Percentiles rank a stretch among this genome's conserved stretches.
These are phyloP conservation scores for Tupaia tana DNA, from an alignment of 2,113 vertebrate species.

Conservation along the genomic window DNA sequence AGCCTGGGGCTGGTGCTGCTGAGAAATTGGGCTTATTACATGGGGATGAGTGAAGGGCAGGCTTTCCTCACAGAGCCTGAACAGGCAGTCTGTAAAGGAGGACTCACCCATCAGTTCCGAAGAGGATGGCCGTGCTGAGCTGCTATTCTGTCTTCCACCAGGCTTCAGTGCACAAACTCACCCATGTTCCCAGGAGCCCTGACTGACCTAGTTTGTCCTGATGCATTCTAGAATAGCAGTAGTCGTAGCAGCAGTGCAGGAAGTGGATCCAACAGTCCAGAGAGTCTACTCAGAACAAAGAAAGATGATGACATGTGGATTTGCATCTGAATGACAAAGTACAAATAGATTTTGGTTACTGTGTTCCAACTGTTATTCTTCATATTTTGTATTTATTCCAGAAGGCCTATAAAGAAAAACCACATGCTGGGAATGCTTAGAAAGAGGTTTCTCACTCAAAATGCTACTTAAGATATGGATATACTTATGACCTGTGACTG, in stretches of 20 bases:
- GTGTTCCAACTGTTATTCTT: background rate
- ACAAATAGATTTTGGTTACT: background rate
- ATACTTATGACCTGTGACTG: background rate
- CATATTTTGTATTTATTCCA: background rate
- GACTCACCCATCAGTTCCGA: background rate
- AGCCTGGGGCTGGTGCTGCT: background rate
- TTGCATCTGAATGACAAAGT: background rate
- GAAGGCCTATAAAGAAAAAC: background rate
- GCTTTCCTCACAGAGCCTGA: background rate
- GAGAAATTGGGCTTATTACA: background rate
- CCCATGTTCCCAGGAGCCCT: background rate
- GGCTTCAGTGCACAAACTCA: background rate
- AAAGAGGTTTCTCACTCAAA: background rate
- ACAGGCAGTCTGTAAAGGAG: background rate
- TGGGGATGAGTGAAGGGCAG: background rate
- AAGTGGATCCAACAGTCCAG: background rate
- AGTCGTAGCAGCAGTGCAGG: background rate
- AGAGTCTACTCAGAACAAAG: conserved; percentile 4
- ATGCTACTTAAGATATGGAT: background rate
- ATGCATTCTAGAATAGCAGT: background rate
- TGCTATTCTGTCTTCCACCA: background rate
- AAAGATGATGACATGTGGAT: background rate
- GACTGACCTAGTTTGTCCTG: background rate
- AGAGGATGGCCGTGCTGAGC: background rate
- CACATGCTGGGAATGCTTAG: background rate